These are phyloP conservation scores for Sesamia nonagrioides DNA, from an alignment of 1,140 invertebrate genomes.

Conservation along the genomic window DNA sequence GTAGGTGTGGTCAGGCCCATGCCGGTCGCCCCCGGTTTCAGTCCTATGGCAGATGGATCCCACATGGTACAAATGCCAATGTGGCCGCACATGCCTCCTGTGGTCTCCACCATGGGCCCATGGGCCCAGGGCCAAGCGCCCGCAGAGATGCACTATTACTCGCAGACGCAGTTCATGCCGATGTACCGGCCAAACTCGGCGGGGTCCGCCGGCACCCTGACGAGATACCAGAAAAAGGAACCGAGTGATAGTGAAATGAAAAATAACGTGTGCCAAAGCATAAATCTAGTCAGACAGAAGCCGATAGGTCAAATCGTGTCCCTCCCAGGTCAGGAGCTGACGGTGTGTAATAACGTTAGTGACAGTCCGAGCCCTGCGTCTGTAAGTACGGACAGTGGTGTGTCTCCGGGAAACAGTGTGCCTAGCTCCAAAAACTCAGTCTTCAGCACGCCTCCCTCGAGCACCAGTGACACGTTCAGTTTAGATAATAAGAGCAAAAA, in stretches of 20 bases:
- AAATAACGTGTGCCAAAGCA: slow-evolving; percentile 85
- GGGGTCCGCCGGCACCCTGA: slow-evolving; percentile 80
- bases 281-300: slow-evolving; percentile 86
- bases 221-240: slow-evolving; percentile 81
- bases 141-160: slow-evolving; percentile 82
- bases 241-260: slow-evolving; percentile 75
- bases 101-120: slow-evolving; percentile 77
- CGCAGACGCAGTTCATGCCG: slow-evolving; percentile 81
- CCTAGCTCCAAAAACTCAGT: slow-evolving; percentile 74
- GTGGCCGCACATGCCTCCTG: slow-evolving; percentile 78
- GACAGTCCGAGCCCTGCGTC: slow-evolving; percentile 79
- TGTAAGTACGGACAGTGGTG: slow-evolving; percentile 79
- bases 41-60: slow-evolving; percentile 69
- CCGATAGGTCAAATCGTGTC: slow-evolving; percentile 85
- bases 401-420: slow-evolving; percentile 77
- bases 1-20: slow-evolving; percentile 77
- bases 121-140: slow-evolving; percentile 74
- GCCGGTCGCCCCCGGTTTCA: slow-evolving; percentile 70
- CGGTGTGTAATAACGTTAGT: slow-evolving; percentile 80
- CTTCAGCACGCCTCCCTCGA: slow-evolving; percentile 68
- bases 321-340: slow-evolving; percentile 80
- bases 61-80: slow-evolving; percentile 83
- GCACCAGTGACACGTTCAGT: slow-evolving; percentile 63
- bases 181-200: slow-evolving; percentile 81
- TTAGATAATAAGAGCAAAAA: slow-evolving; percentile 78